Conservation (phyloP, 2,888 invertebrate species). For the Tenthredo scrophulariae region DNA sequence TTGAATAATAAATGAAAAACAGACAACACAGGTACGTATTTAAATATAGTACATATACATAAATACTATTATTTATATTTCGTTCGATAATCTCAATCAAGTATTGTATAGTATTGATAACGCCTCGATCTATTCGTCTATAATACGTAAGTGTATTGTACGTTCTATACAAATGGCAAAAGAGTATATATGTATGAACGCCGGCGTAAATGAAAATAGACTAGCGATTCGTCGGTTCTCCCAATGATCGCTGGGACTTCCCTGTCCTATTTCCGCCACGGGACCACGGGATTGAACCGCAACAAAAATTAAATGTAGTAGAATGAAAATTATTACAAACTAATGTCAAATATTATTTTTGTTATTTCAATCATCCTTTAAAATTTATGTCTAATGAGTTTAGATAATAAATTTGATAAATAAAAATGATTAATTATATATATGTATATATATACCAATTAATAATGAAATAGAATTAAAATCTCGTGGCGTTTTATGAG, state of each 20-base stretch:
- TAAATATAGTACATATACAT: neutral
- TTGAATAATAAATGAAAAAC: neutral
- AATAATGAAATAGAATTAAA: neutral
- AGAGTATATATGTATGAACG: neutral
- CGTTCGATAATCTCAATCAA: neutral
- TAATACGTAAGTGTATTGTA: neutral
- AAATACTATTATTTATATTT: neutral
- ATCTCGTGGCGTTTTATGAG: neutral
- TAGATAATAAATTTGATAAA: too few relatives aligned
- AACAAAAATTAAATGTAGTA: neutral
- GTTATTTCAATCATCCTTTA: neutral
- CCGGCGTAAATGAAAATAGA: constrained; percentile 28
- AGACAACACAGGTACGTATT: neutral
- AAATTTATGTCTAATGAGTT: neutral
- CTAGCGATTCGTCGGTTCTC: constrained; percentile 56
- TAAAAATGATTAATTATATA: too few relatives aligned
- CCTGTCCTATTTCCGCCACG: constrained; percentile 63
- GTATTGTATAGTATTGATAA: neutral
- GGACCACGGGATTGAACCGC: neutral
- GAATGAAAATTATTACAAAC: neutral
- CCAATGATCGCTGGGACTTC: constrained; percentile 66
- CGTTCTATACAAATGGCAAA: neutral
- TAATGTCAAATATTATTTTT: neutral
- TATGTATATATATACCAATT: too few relatives aligned
- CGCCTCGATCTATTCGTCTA: neutral